Percentiles rank a stretch among this genome's conserved stretches.
phyloP scores from a whole-genome alignment of 2,888 invertebrate genomes.

The Sinohyriopsis cumingii region DNA sequence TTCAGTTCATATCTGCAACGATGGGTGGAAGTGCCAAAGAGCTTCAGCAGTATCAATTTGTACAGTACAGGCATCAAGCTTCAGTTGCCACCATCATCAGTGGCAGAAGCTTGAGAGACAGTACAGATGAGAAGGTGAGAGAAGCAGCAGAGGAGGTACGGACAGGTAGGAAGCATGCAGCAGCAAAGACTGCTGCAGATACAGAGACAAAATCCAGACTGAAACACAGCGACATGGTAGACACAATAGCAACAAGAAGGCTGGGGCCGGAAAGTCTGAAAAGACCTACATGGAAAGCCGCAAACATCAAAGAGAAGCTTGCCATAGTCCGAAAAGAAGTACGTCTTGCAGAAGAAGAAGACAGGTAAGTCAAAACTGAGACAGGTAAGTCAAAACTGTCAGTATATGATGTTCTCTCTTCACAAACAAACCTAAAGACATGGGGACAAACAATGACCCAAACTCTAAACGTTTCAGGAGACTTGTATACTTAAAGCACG shows the following conservation, averaged over 20 bases:
- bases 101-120: conserved; percentile 9
- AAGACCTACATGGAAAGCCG: too few relatives aligned
- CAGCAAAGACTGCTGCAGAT: conserved; percentile 4
- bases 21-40: conserved; percentile 18
- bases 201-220: conserved; percentile 12
- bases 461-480: too few relatives aligned
- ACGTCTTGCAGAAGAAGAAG: too few relatives aligned
- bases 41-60: conserved; percentile 17
- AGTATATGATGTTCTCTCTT: too few relatives aligned
- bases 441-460: too few relatives aligned
- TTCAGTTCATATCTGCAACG: not conserved
- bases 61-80: conserved; percentile 13
- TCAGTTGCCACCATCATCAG: conserved; percentile 14
- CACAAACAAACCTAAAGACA: too few relatives aligned
- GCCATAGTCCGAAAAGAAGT: too few relatives aligned
- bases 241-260: conserved; percentile 1
- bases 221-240: conserved; percentile 10
- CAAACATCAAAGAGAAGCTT: too few relatives aligned
- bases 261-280: not conserved
- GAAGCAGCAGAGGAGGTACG: conserved; percentile 5
- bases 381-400: too few relatives aligned
- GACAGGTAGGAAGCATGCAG: conserved; percentile 10
- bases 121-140: conserved; percentile 10
- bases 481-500: too few relatives aligned
- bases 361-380: too few relatives aligned